Base-by-base conservation (phyloP, 2,113 vertebrate genomes). In the Scophthalmus maximus region DNA sequence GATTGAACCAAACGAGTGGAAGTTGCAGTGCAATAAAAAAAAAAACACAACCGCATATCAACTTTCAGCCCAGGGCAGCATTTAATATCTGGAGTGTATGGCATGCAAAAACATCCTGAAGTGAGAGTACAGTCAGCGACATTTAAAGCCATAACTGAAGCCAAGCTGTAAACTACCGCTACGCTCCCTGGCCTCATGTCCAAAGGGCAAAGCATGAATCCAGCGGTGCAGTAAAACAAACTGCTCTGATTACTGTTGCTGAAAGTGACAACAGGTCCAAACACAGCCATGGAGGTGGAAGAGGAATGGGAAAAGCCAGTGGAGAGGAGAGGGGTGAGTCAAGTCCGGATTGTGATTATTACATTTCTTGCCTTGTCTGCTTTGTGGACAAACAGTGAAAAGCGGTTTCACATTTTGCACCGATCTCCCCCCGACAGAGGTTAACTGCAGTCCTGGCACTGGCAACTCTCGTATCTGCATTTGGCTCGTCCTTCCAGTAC, bases 401-500 rank as follows among this genome's bases (percentile, higher is more conserved):
- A 18, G 15, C n/a, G n/a, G n/a, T 56, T 51, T 56, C 56, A 52
- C 20, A 59, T 15, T 2, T 9, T 29, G 6, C 23, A 0, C 29
- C 61, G 42, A n/a, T 80, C 77, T 12, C 12, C 49, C 0, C 14
- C 12, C 51, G 8, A 0, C 92, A 98, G 97, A 94, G 68, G 74
- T 75, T 97, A 70, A 97, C 96, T 0, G 1, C 76, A 0, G 23
- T 91, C 7, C 94, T 98, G 1, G 91, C 63, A 0, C 32, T 95
- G 72, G 94, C 94, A 0, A 90, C 95, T 0, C 90, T 98, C 55
- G 60, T 96, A 2, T 93, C 96, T 1, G 88, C 95, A 0, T 97
- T 99, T n/a, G 97, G 97, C 17, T 98, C 97, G 0, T 98, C 97
- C 10, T 98, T 99, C 93, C 97, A 99, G 86, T 98, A 98, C 0